These are phyloP conservation scores for Anolis carolinensis DNA, from an alignment of 2,113 vertebrate genomes.

Conservation along the genomic window DNA sequence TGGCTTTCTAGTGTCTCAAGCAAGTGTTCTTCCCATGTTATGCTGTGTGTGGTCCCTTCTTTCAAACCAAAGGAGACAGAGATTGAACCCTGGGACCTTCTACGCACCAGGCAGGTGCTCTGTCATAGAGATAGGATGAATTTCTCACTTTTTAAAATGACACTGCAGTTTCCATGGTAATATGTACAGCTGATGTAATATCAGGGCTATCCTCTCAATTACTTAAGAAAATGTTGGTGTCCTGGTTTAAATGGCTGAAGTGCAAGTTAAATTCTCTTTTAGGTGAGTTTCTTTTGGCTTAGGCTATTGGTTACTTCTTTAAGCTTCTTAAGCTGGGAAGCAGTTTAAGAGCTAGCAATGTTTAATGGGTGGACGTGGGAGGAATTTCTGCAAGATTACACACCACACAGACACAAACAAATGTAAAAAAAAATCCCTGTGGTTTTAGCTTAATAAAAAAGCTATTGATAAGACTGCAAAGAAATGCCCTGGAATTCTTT, in stretches of 20 bases:
- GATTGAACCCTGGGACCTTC: not conserved
- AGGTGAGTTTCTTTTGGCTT: slow-evolving; percentile 17
- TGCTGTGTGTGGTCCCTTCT: not conserved
- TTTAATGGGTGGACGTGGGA: not conserved
- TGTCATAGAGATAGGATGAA: not conserved
- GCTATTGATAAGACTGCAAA: not conserved
- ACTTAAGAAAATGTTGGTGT: slow-evolving; percentile 20
- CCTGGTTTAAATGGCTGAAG: slow-evolving; percentile 43
- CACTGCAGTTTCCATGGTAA: slow-evolving; percentile 1
- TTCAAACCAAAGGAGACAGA: not conserved
- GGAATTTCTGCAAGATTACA: not conserved
- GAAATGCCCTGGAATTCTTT: not conserved
- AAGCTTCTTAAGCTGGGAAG: not conserved
- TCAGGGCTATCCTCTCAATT: not conserved
- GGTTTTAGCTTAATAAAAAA: not conserved
- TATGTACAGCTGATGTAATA: slow-evolving; percentile 23
- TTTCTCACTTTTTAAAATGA: not conserved
- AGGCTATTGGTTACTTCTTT: not conserved
- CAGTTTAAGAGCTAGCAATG: not conserved
- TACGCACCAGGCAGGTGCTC: not conserved
- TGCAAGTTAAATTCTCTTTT: slow-evolving; percentile 35
- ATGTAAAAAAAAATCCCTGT: not conserved
- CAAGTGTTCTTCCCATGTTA: not conserved
- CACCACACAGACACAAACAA: no score
- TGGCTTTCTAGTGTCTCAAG: not conserved